phyloP scores from a whole-genome alignment of 2,113 vertebrate species.

The Ageneiosus marmoratus region DNA sequence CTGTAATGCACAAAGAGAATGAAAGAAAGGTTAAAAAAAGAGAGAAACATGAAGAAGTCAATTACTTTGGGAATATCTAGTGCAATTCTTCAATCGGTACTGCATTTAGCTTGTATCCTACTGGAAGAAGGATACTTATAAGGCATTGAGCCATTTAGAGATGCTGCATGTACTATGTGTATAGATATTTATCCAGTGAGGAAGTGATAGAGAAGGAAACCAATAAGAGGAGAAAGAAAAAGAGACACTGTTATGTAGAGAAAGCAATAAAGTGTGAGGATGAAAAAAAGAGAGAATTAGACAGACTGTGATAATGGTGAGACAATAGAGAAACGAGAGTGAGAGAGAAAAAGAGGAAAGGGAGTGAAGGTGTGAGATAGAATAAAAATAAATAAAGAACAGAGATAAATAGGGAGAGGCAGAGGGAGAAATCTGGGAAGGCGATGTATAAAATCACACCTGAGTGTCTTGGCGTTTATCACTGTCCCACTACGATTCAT shows the following conservation, averaged over 20 bases:
- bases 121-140: neutral
- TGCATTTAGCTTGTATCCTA: neutral
- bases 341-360: neutral
- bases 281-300: neutral
- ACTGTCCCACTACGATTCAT: constrained; percentile 90
- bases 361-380: neutral
- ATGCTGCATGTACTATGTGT: neutral
- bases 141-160: neutral
- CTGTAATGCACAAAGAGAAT: neutral
- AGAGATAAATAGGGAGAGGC: neutral
- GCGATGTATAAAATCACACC: constrained; percentile 69
- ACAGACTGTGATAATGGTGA: neutral
- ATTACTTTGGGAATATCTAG: neutral
- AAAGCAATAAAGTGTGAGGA: neutral
- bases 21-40: neutral
- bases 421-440: neutral
- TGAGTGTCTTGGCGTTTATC: constrained; percentile 90
- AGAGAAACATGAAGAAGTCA: neutral
- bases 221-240: neutral
- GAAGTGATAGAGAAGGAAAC: neutral
- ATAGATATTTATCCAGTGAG: neutral
- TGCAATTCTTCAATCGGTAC: neutral
- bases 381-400: neutral
- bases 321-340: neutral
- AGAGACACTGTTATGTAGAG: neutral